These are phyloP conservation scores for Tanaodytes sp. DNA, from an alignment of 2,888 invertebrate species.

Conservation along the genomic window DNA sequence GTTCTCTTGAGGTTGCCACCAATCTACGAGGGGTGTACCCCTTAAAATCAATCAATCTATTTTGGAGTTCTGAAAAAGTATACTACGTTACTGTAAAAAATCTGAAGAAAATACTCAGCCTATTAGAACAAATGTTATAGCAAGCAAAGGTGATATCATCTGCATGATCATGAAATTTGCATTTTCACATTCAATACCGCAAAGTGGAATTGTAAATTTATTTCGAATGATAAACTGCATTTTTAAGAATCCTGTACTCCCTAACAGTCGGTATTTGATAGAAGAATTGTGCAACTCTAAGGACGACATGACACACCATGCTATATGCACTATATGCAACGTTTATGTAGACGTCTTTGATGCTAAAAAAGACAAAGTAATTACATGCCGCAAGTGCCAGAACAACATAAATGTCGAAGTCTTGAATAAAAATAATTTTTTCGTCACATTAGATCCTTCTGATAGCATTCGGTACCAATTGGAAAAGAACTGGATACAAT, in stretches of 20 bases:
- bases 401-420: conserved; percentile 16
- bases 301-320: conserved; percentile 33
- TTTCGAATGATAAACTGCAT: conserved; percentile 39
- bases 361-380: conserved; percentile 1
- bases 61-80: too few relatives aligned
- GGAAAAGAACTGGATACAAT: too few relatives aligned
- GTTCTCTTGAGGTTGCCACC: too few relatives aligned
- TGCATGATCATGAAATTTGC: conserved; percentile 27
- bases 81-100: too few relatives aligned
- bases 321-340: conserved; percentile 34
- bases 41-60: too few relatives aligned
- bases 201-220: conserved; percentile 38
- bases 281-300: conserved; percentile 41
- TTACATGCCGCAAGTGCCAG: conserved; percentile 12
- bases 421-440: too few relatives aligned
- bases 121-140: too few relatives aligned
- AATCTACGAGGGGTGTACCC: too few relatives aligned
- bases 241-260: conserved; percentile 22
- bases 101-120: too few relatives aligned
- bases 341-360: conserved; percentile 13
- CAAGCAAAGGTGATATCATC: too few relatives aligned
- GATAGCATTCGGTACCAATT: too few relatives aligned
- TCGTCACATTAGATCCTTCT: too few relatives aligned
- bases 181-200: conserved; percentile 12
- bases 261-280: conserved; percentile 28